Evolutionary conservation across 64 coral and sea anemone species (phyloP).

Genomic region (Astreopora myriophthalma): DNA sequence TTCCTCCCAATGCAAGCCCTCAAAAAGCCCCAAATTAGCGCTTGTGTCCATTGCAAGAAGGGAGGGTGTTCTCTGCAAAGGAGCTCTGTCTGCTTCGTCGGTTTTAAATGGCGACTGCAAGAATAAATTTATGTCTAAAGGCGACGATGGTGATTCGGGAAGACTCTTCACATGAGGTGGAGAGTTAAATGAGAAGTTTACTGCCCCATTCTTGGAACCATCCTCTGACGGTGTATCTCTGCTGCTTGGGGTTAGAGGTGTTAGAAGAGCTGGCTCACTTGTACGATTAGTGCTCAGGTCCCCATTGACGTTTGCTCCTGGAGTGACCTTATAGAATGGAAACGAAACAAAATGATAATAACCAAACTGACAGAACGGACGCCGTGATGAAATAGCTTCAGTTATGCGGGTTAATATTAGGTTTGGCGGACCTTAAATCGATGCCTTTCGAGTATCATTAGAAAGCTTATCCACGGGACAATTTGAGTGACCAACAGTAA

Average conservation of each 20-base stretch:
- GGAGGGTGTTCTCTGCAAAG: not conserved
- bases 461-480: too few species aligned
- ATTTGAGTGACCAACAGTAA: too few species aligned
- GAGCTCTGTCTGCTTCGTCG: not conserved
- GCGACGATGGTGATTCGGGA: not conserved
- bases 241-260: conserved; percentile 52
- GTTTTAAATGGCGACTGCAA: not conserved
- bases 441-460: too few species aligned
- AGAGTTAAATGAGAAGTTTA: conserved; percentile 21
- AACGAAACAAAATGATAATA: not conserved
- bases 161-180: not conserved
- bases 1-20: conserved; percentile 12
- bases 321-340: conserved; percentile 22
- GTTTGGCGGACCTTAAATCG: too few species aligned
- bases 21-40: not conserved
- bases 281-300: not conserved
- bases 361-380: not conserved
- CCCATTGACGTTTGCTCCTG: conserved; percentile 11
- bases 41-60: not conserved
- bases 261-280: conserved; percentile 31
- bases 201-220: not conserved
- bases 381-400: not conserved
- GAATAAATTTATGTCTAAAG: not conserved
- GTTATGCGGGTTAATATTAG: not conserved
- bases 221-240: conserved; percentile 34